Conservation (phyloP, 2,113 vertebrate species). For the Argyrosomus japonicus region DNA sequence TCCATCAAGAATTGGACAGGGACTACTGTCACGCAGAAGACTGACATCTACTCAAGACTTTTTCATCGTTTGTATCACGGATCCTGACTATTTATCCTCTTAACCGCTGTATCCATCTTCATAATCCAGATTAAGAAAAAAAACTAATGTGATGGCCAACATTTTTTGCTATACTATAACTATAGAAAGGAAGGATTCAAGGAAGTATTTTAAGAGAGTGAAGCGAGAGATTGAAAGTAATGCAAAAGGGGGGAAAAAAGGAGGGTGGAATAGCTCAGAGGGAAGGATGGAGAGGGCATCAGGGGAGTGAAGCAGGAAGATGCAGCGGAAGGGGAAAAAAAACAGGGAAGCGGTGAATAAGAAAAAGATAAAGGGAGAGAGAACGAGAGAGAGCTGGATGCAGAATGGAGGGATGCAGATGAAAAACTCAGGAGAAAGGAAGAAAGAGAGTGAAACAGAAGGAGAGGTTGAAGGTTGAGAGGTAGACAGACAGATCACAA, state of each 20-base stretch:
- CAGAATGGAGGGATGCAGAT: constrained; percentile 48
- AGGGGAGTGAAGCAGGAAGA: constrained; percentile 31
- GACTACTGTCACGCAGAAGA: constrained; percentile 18
- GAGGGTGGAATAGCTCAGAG: constrained; percentile 31
- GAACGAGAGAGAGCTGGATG: constrained; percentile 32
- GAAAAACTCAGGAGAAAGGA: constrained; percentile 49
- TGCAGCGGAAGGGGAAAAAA: constrained; percentile 27
- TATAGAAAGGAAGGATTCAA: background rate
- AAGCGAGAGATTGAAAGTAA: constrained; percentile 40
- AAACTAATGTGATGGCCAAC: background rate
- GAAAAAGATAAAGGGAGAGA: constrained; percentile 35
- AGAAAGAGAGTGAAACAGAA: constrained; percentile 70
- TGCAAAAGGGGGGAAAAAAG: constrained; percentile 6
- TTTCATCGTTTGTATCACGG: constrained; percentile 2
- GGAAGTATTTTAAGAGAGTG: constrained; percentile 24
- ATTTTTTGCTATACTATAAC: background rate
- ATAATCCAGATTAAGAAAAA: background rate
- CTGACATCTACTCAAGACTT: constrained; percentile 16
- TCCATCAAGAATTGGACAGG: constrained; percentile 25
- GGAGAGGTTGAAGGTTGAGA: constrained; percentile 81
- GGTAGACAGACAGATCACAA: constrained; percentile 82
- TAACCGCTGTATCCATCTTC: background rate
- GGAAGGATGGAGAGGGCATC: constrained; percentile 43
- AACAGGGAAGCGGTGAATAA: constrained; percentile 8
- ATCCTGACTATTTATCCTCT: background rate